phyloP scores from a whole-genome alignment of 2,797 vertebrate species.

The Setipinna tenuifilis region DNA sequence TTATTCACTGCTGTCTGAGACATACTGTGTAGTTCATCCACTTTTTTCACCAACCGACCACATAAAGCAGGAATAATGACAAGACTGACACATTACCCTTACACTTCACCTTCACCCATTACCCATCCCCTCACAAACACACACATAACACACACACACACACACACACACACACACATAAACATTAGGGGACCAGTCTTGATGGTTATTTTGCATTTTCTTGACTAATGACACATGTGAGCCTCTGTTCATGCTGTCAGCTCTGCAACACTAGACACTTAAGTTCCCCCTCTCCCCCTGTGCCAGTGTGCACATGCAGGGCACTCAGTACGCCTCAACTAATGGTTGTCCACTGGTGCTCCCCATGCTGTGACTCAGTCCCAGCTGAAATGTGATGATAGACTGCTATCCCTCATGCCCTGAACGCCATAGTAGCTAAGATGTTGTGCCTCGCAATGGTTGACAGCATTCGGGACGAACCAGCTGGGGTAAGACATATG shows the following conservation, averaged over 20 bases:
- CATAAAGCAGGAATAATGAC: no score
- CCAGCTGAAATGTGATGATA: neutral
- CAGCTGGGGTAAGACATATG: neutral
- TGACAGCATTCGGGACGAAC: neutral
- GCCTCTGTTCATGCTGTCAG: neutral
- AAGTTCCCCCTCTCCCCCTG: neutral
- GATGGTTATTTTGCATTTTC: no score
- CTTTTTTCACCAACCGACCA: no score
- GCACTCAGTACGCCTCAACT: neutral
- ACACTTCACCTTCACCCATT: no score
- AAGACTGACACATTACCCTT: no score
- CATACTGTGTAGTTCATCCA: no score
- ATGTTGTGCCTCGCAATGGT: neutral
- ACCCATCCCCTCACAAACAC: no score
- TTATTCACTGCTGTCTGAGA: no score
- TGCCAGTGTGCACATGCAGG: neutral
- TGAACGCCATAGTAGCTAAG: neutral
- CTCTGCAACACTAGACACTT: neutral
- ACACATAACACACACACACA: no score
- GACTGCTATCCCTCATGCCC: neutral
- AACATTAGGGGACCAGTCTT: no score
- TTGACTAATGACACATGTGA: neutral
- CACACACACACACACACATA: no score
- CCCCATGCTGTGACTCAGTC: neutral
- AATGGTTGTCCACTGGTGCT: neutral